Percentiles rank a stretch among this genome's conserved stretches.
Conservation (phyloP, 1,140 invertebrate species). For the Probaryconus sp. region DNA sequence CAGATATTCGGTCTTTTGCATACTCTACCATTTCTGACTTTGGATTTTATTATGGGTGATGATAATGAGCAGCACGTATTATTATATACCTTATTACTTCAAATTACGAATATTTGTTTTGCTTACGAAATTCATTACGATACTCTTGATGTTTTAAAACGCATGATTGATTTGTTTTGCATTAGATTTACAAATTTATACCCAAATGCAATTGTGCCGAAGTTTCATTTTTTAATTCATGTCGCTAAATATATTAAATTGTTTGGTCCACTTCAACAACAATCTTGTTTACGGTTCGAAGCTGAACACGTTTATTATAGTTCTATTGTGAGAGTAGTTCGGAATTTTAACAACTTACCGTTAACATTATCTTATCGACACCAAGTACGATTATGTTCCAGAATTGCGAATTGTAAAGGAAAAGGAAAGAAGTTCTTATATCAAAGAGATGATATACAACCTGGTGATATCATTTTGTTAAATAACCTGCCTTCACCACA, state of each 20-base stretch:
- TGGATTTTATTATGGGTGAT: background rate
- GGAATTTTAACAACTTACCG: constrained; percentile 59
- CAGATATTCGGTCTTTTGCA: background rate
- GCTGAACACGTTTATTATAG: constrained; percentile 32
- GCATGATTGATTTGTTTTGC: constrained; percentile 52
- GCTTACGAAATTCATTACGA: constrained; percentile 42
- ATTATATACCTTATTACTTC: constrained; percentile 35
- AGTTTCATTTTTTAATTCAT: constrained; percentile 57
- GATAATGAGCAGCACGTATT: background rate
- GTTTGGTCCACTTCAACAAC: constrained; percentile 45
- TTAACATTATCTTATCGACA: constrained; percentile 47
- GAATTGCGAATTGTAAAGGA: constrained; percentile 14
- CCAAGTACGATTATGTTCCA: constrained; percentile 39
- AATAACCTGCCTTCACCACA: constrained; percentile 39
- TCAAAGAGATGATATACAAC: constrained; percentile 41
- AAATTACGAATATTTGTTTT: constrained; percentile 52
- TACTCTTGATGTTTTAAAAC: constrained; percentile 1
- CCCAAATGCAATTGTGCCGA: constrained; percentile 35
- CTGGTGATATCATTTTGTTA: constrained; percentile 36
- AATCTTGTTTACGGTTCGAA: constrained; percentile 43
- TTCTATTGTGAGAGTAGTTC: constrained; percentile 26
- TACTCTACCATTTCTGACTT: constrained; percentile 7
- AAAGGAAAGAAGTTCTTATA: constrained; percentile 46
- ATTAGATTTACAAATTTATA: constrained; percentile 28
- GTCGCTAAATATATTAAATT: constrained; percentile 40